A percentile compares a stretch with the other conserved stretches of the same genome.
phyloP scores from a whole-genome alignment of 1,140 invertebrate species.

The Drosophila varians region DNA sequence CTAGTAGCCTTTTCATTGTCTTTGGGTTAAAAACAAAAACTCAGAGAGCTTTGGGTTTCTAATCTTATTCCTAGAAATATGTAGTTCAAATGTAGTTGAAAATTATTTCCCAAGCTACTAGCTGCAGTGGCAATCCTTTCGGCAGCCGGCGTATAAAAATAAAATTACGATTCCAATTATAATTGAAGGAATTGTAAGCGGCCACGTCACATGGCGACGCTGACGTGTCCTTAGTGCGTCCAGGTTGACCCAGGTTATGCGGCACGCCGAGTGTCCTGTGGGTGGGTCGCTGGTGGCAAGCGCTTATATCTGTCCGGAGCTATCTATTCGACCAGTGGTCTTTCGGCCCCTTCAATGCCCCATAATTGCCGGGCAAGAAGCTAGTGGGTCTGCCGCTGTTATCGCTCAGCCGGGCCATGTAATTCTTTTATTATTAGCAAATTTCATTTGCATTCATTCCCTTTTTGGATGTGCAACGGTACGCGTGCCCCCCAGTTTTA shows the following conservation, averaged over 20 bases:
- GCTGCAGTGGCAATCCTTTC: neutral
- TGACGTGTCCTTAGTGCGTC: constrained; percentile 49
- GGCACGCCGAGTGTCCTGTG: neutral
- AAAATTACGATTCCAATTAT: constrained; percentile 36
- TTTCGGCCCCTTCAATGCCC: constrained; percentile 16
- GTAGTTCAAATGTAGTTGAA: too few relatives aligned
- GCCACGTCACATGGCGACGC: constrained; percentile 40
- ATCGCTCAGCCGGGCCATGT: constrained; percentile 25
- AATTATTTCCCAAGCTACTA: neutral
- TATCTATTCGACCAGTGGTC: constrained; percentile 20
- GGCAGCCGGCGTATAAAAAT: constrained; percentile 19
- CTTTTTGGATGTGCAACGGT: constrained; percentile 38
- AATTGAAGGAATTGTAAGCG: constrained; percentile 29
- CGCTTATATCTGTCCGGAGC: constrained; percentile 18
- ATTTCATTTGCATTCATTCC: constrained; percentile 48
- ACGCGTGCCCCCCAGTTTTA: constrained; percentile 3
- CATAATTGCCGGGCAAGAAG: constrained; percentile 35
- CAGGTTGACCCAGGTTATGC: constrained; percentile 27
- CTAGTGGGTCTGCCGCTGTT: constrained; percentile 14
- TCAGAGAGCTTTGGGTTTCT: too few relatives aligned
- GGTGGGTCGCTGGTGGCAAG: constrained; percentile 7
- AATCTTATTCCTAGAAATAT: too few relatives aligned
- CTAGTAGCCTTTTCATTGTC: too few relatives aligned
- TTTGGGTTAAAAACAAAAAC: too few relatives aligned
- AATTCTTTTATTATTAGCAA: constrained; percentile 44